Evolutionary conservation across 2,113 vertebrate species (phyloP), one percentile per base, ranked within the genome.

Genomic region (Limnothrissa miodon): DNA sequence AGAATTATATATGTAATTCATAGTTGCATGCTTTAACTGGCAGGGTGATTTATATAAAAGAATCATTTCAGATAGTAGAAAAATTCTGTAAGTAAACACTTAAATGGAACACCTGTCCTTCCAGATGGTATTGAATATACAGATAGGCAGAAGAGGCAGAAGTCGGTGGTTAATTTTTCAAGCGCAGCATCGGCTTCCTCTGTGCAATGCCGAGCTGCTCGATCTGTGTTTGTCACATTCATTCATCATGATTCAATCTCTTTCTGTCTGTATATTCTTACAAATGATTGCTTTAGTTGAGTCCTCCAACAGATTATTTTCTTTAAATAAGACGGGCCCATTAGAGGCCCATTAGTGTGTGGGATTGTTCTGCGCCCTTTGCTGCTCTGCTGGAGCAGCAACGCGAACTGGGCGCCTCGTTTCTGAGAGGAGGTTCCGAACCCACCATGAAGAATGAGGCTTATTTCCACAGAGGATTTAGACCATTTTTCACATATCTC

Each of bases 381-480:
- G 66, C 66, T 17, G 66, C 66, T 74, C 66, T 36, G 66, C 29
- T 33, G 66, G 33, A 33, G 33, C 66, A n/a, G 17, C 66, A 74
- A 74, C 36, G 66, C 36, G 29, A 11, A 39, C 15, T 13, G 25
- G 25, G 29, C 11, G 62, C 1, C 11, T 70, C 13, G 62, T 70
- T 70, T 70, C 62, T 29, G 62, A 70, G 13, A 15, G 62, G 62
- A 10, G 62, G 10, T 74, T 74, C 66, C 36, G 66, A 74, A 33
- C 66, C 66, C 66, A 74, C 66, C 25, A 3, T 74, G 83, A 85
- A 83, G 80, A 86, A 87, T 83, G 78, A 39, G 56, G 82, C 17
- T 78, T 59, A 80, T 84, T 83, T 85, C 81, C 84, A 85, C 82
- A 80, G 15, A 46, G 39, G 83, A 78, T 74, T 74, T 74, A 74